Conservation (phyloP, 1,140 invertebrate species). For the Rhyzopertha dominica region DNA sequence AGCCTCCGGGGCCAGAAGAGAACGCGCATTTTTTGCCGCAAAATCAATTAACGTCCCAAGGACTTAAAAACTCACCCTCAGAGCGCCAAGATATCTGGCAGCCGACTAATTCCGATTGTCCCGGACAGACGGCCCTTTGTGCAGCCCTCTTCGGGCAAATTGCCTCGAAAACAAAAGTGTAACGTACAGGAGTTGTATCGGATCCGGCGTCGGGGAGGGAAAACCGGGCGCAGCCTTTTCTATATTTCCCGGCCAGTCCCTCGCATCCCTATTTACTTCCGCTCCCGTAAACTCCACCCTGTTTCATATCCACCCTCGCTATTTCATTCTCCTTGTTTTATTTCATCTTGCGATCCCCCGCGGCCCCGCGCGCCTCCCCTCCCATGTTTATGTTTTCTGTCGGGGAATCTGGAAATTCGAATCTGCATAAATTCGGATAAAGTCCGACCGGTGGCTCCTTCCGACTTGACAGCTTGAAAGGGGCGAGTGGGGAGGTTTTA, state of each 20-base stretch:
- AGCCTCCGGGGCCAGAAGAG: too few relatives aligned
- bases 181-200: conserved; percentile 19
- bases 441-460: too few relatives aligned
- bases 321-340: conserved; percentile 48
- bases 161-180: conserved; percentile 31
- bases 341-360: conserved; percentile 44
- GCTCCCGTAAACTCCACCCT: conserved; percentile 47
- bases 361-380: conserved; percentile 11
- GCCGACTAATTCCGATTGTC: too few relatives aligned
- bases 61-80: too few relatives aligned
- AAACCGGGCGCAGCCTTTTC: too few relatives aligned
- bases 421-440: conserved; percentile 45
- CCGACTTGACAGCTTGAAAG: too few relatives aligned
- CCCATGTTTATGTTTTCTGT: conserved; percentile 42
- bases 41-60: too few relatives aligned
- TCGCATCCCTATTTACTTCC: conserved; percentile 46
- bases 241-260: conserved; percentile 41
- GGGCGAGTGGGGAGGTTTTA: too few relatives aligned
- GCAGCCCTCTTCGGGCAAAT: too few relatives aligned
- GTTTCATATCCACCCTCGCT: conserved; percentile 47
- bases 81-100: too few relatives aligned
- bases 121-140: too few relatives aligned
- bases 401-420: conserved; percentile 39
- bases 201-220: conserved; percentile 20
- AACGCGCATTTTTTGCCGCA: too few relatives aligned